Evolutionary conservation across 2,797 vertebrate genomes (phyloP).

Genomic region (Botia almorhae): DNA sequence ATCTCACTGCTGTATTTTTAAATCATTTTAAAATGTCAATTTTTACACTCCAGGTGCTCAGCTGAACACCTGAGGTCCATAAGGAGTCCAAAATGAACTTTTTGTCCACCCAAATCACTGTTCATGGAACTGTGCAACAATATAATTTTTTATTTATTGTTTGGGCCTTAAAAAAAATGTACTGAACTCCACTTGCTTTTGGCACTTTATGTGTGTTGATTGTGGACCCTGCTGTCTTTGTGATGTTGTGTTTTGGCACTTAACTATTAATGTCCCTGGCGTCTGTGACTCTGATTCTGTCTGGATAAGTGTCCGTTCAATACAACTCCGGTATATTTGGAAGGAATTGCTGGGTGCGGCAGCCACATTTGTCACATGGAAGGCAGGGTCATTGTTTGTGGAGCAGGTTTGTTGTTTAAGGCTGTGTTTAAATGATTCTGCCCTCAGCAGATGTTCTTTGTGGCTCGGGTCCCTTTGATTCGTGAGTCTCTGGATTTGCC

Average conservation of each 20-base stretch:
- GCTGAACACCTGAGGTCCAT: not conserved
- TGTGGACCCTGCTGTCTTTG: not conserved
- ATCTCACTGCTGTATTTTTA: not conserved
- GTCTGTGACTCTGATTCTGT: not conserved
- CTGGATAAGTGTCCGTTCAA: not conserved
- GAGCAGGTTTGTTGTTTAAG: constrained; percentile 43
- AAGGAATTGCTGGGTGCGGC: constrained; percentile 17
- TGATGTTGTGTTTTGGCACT: not conserved
- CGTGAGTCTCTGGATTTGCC: constrained; percentile 18
- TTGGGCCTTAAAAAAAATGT: not conserved
- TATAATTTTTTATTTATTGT: not conserved
- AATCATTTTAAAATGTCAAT: no score
- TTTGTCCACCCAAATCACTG: not conserved
- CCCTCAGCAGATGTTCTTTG: constrained; percentile 16
- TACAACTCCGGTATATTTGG: constrained; percentile 2
- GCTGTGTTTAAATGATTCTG: constrained; percentile 40
- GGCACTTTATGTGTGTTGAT: not conserved
- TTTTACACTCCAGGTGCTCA: not conserved
- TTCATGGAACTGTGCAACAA: not conserved
- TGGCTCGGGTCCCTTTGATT: constrained; percentile 10
- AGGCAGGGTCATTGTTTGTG: constrained; percentile 13
- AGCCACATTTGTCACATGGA: constrained; percentile 16
- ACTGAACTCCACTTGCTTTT: not conserved
- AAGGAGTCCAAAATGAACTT: not conserved
- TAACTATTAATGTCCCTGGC: not conserved